Percentiles rank a stretch among this genome's conserved stretches.
Evolutionary conservation across 1,140 invertebrate genomes (phyloP).

Genomic region (Zaprionus davidi): DNA sequence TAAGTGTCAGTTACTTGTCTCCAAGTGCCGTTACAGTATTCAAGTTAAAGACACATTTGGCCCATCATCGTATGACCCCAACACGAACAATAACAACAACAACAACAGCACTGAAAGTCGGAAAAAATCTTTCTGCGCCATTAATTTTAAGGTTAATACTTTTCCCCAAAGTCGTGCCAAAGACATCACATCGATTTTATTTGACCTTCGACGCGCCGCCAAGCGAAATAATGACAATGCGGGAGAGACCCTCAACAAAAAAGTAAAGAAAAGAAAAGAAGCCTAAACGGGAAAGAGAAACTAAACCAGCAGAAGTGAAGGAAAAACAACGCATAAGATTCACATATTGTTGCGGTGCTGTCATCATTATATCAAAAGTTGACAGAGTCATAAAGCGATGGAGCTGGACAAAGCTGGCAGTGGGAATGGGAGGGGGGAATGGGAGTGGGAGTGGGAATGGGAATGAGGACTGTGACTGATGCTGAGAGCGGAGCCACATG

Average conservation of each 20-base stretch:
- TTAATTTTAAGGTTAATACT: slow-evolving; percentile 81
- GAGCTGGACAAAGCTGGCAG: background rate
- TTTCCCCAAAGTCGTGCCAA: slow-evolving; percentile 56
- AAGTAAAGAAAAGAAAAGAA: background rate
- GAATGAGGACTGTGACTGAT: too few relatives aligned
- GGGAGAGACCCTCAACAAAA: background rate
- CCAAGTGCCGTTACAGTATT: slow-evolving; percentile 58
- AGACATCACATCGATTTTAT: slow-evolving; percentile 74
- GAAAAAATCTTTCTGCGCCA: slow-evolving; percentile 69
- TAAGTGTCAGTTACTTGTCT: slow-evolving; percentile 29
- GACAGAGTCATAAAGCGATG: slow-evolving; percentile 50
- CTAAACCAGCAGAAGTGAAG: slow-evolving; percentile 4
- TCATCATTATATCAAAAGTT: slow-evolving; percentile 51
- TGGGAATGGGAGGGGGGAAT: too few relatives aligned
- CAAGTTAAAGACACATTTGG: slow-evolving; percentile 77
- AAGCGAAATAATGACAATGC: slow-evolving; percentile 71
- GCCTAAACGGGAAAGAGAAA: background rate
- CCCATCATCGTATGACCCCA: slow-evolving; percentile 51
- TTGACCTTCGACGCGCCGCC: slow-evolving; percentile 76
- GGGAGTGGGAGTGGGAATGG: too few relatives aligned
- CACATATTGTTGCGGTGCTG: slow-evolving; percentile 35
- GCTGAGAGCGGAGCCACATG: slow-evolving; percentile 48
- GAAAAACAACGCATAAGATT: slow-evolving; percentile 14
- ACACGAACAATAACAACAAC: slow-evolving; percentile 23
- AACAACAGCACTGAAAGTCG: background rate